These are phyloP conservation scores for Nephrotoma guestfalica DNA, from an alignment of 2,888 invertebrate species.

Conservation along the genomic window DNA sequence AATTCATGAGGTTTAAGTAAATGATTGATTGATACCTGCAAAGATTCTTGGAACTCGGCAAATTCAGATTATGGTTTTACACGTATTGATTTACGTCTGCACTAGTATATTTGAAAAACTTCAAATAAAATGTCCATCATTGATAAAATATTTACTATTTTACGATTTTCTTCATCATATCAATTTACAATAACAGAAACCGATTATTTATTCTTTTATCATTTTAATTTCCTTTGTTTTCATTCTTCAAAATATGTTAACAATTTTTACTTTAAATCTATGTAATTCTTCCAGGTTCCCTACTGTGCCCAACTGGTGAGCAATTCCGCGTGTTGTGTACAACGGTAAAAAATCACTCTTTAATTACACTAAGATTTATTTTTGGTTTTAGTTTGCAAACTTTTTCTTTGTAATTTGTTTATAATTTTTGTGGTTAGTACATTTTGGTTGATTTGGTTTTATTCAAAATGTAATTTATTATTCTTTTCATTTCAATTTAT, in stretches of 20 bases:
- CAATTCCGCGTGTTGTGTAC: conserved; percentile 91
- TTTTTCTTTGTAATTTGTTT: neutral
- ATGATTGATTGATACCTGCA: too few species aligned
- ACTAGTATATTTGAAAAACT: too few species aligned
- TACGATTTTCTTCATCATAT: neutral
- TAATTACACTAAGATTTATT: conserved; percentile 15
- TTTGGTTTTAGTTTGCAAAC: conserved; percentile 3
- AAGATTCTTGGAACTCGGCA: too few species aligned
- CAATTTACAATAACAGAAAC: neutral
- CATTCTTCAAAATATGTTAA: neutral
- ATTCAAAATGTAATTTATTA: neutral
- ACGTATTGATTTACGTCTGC: too few species aligned
- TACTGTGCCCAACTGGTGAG: conserved; percentile 89
- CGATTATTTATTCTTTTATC: neutral
- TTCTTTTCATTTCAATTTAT: neutral
- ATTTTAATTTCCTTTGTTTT: neutral
- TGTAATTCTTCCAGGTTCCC: conserved; percentile 52
- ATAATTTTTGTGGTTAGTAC: neutral
- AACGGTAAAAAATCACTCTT: conserved; percentile 79
- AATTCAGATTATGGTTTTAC: too few species aligned
- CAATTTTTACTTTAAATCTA: conserved; percentile 10
- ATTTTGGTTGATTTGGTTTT: neutral
- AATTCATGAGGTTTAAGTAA: too few species aligned
- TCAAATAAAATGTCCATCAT: neutral
- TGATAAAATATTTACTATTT: neutral